Percentiles rank a stretch among this genome's conserved stretches.
These are phyloP conservation scores for Pygoscelis antarcticus DNA, from an alignment of 2,113 vertebrate genomes.

Conservation along the genomic window DNA sequence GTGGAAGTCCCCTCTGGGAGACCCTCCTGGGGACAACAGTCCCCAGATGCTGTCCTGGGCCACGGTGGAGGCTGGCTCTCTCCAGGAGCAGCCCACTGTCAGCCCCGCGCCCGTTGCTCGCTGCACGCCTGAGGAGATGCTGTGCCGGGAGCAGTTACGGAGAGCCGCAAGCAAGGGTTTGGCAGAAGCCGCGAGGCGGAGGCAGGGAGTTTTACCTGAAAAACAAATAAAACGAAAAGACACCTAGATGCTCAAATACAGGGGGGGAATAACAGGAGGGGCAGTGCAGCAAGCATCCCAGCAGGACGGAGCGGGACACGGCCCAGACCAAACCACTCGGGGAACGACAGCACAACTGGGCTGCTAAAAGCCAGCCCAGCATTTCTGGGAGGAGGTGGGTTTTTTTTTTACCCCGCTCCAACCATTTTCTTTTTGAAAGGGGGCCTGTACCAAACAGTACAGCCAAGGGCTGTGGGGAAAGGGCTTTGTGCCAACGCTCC, in stretches of 20 bases:
- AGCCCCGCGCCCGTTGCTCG: accelerated
- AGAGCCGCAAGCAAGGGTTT: background rate
- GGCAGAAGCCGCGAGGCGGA: background rate
- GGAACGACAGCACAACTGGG: background rate
- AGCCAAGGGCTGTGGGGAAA: background rate
- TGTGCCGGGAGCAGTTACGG: accelerated
- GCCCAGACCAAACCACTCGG: background rate
- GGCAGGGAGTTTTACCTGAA: background rate
- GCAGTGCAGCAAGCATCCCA: background rate
- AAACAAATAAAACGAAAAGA: background rate
- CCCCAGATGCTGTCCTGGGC: background rate
- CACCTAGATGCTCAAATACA: background rate
- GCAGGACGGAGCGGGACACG: background rate
- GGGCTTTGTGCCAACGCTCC: background rate
- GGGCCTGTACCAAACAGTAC: background rate
- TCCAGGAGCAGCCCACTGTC: background rate
- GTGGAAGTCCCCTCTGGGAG: background rate
- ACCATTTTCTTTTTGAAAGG: background rate
- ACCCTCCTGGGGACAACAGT: background rate
- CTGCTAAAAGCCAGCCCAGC: background rate
- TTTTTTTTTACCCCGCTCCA: background rate
- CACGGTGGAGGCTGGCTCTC: too few species aligned
- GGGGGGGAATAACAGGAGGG: background rate
- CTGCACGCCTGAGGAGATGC: background rate
- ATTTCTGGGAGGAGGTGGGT: background rate